Conservation (phyloP, 2,888 invertebrate species). For the Metellina segmentata region DNA sequence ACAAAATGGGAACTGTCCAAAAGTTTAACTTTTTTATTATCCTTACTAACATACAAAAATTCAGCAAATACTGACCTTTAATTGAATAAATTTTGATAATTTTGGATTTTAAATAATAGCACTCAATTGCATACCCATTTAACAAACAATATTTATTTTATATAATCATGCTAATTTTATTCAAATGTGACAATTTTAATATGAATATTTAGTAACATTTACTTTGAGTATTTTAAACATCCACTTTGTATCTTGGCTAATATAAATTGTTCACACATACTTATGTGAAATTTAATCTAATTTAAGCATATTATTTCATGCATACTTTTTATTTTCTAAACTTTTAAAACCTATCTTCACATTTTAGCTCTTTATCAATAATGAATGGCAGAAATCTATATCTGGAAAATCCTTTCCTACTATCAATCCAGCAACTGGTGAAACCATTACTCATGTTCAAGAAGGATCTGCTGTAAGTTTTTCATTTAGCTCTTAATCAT, state of each 20-base stretch:
- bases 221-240: neutral
- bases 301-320: neutral
- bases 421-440: slow-evolving; percentile 90
- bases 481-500: neutral
- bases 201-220: neutral
- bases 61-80: neutral
- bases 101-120: no score
- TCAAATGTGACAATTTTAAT: no score
- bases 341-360: neutral
- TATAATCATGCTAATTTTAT: no score
- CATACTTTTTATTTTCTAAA: neutral
- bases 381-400: slow-evolving; percentile 94
- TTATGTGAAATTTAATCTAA: neutral
- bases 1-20: neutral
- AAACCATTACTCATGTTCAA: slow-evolving; percentile 88
- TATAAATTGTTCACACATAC: neutral
- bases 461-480: slow-evolving; percentile 86
- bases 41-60: neutral
- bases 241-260: neutral
- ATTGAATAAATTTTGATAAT: neutral
- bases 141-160: no score
- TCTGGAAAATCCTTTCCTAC: slow-evolving; percentile 93
- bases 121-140: no score
- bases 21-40: neutral
- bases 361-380: slow-evolving; percentile 93